These are phyloP conservation scores for Syndactyla subalaris DNA, from an alignment of 2,797 vertebrate species.

Conservation along the genomic window DNA sequence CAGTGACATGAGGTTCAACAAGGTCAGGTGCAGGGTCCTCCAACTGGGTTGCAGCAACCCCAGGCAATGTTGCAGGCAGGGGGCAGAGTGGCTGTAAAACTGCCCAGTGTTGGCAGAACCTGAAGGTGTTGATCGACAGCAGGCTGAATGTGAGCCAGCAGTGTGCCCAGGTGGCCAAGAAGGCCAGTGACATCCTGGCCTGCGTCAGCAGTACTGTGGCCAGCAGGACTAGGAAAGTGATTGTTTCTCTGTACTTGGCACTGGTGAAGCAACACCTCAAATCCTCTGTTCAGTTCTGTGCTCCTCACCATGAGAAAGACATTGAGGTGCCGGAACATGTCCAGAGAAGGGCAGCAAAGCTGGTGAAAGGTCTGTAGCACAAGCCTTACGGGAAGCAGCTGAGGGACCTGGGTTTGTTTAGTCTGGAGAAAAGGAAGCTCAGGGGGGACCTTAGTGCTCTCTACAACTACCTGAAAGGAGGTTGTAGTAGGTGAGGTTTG, in stretches of 20 bases:
- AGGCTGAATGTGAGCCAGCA: not conserved
- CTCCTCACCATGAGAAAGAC: not conserved
- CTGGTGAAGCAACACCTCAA: not conserved
- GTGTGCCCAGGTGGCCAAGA: not conserved
- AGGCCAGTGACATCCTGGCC: too few relatives aligned
- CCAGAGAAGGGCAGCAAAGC: not conserved
- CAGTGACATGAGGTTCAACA: not conserved
- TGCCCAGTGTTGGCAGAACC: not conserved
- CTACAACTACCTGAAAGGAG: not conserved
- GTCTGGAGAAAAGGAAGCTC: not conserved
- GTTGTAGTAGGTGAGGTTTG: too few relatives aligned
- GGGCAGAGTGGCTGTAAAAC: rapidly evolving
- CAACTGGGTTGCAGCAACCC: not conserved
- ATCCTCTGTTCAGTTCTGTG: not conserved
- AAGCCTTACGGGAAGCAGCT: not conserved
- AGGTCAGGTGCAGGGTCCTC: not conserved
- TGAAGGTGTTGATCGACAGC: not conserved
- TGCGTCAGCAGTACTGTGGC: not conserved
- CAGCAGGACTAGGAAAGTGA: not conserved
- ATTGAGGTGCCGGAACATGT: rapidly evolving
- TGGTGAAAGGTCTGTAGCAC: not conserved
- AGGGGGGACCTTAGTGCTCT: rapidly evolving
- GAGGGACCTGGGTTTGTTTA: not conserved
- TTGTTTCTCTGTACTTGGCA: too few relatives aligned
- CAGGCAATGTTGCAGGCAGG: not conserved